These are phyloP conservation scores for Tenebrio molitor DNA, from an alignment of 1,140 invertebrate genomes.

Conservation along the genomic window DNA sequence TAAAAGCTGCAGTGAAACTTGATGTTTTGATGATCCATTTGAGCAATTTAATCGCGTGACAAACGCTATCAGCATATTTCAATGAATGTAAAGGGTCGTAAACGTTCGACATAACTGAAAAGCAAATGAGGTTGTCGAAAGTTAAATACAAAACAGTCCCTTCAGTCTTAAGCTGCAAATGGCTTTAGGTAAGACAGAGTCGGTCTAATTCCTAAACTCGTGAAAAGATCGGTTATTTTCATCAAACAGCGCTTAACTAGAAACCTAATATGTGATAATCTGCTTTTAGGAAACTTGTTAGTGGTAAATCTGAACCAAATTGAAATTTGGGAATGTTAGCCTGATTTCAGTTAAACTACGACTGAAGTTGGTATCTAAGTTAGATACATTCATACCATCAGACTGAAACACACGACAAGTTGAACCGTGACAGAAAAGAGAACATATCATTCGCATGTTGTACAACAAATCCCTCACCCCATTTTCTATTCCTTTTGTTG, in stretches of 20 bases:
- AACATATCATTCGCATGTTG: conserved; percentile 34
- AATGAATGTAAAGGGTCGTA: conserved; percentile 15
- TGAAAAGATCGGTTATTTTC: conserved; percentile 41
- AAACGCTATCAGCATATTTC: neutral
- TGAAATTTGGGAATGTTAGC: conserved; percentile 52
- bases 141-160: conserved; percentile 12
- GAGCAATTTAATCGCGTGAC: neutral
- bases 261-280: conserved; percentile 53
- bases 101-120: conserved; percentile 34
- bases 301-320: conserved; percentile 51
- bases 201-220: conserved; percentile 33
- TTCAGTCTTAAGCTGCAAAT: neutral
- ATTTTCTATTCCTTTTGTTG: conserved; percentile 20
- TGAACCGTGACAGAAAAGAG: conserved; percentile 35
- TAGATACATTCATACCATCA: conserved; percentile 45
- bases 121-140: conserved; percentile 32
- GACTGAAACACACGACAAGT: conserved; percentile 34
- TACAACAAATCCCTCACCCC: neutral
- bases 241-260: conserved; percentile 40
- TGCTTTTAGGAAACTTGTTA: conserved; percentile 49
- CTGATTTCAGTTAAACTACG: conserved; percentile 50
- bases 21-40: neutral
- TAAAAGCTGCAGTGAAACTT: neutral
- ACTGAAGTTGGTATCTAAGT: conserved; percentile 45
- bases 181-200: conserved; percentile 21